Conservation (phyloP, 2,888 invertebrate genomes). For the Embidobia sp. region DNA sequence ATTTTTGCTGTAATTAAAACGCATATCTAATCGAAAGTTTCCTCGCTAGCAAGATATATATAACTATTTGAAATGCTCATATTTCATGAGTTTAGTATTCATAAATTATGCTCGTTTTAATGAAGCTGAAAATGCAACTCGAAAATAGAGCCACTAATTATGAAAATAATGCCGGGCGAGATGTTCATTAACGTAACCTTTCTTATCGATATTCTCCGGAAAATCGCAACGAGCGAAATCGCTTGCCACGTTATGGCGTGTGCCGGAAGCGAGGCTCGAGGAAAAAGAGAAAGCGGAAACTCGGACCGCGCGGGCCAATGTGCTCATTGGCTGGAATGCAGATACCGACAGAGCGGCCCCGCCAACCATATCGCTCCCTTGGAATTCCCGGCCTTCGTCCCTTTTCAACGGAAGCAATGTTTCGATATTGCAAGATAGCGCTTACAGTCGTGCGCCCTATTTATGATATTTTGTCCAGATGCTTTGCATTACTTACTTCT, state of each 20-base stretch:
- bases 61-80: no score
- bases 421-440: conserved; percentile 62
- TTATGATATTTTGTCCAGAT: conserved; percentile 54
- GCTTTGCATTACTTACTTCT: conserved; percentile 56
- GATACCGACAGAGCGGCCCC: conserved; percentile 67
- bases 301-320: conserved; percentile 65
- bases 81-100: no score
- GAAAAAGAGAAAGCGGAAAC: conserved; percentile 62
- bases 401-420: conserved; percentile 46
- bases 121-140: no score
- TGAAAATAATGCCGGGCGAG: background rate
- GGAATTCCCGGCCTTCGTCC: conserved; percentile 47
- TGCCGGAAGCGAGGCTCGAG: conserved; percentile 55
- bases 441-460: conserved; percentile 50
- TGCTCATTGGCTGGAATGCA: conserved; percentile 77
- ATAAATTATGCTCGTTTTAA: no score
- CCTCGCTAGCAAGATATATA: no score
- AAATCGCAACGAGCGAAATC: no score
- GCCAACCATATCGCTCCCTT: conserved; percentile 51
- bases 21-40: no score
- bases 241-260: conserved; percentile 30
- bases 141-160: no score
- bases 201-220: conserved; percentile 22
- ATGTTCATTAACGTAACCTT: conserved; percentile 6
- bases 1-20: no score